Evolutionary conservation across 2,113 vertebrate species (phyloP).

Genomic region (Ammodytes dubius): DNA sequence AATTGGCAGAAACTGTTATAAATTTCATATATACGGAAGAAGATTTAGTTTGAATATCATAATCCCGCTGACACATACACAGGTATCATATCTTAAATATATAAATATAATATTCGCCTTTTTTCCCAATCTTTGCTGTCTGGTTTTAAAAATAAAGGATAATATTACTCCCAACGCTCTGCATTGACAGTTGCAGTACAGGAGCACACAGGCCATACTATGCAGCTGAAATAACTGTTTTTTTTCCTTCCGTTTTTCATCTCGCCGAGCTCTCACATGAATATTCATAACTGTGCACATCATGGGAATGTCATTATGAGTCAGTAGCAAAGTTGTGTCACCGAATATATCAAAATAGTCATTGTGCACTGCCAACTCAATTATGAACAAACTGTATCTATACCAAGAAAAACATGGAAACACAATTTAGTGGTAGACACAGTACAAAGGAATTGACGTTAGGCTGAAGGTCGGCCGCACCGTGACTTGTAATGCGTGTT

Average conservation of each 20-base stretch:
- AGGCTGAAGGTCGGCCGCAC: conserved; percentile 30
- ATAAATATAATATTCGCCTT: conserved; percentile 2
- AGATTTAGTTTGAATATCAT: conserved; percentile 39
- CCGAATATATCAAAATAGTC: conserved; percentile 56
- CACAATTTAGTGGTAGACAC: not conserved
- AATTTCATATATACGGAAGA: conserved; percentile 22
- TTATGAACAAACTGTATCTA: conserved; percentile 27
- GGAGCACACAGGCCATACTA: conserved; percentile 34
- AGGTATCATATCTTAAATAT: conserved; percentile 50
- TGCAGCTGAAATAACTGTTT: conserved; percentile 48
- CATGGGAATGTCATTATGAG: conserved; percentile 53
- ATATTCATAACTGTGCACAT: conserved; percentile 65
- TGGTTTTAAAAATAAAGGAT: conserved; percentile 63
- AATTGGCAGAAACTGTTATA: conserved; percentile 37
- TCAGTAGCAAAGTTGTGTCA: conserved; percentile 49
- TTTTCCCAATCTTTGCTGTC: conserved; percentile 37
- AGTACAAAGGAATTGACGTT: conserved; percentile 28
- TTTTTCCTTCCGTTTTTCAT: conserved; percentile 44
- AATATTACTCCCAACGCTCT: conserved; percentile 17
- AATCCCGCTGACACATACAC: conserved; percentile 12
- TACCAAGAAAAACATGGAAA: not conserved
- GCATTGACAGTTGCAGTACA: conserved; percentile 47
- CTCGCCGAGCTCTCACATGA: conserved; percentile 54
- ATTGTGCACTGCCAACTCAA: conserved; percentile 36
- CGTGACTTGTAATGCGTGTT: conserved; percentile 18